These are phyloP conservation scores for Oncopodura yosiiana DNA, from an alignment of 1,140 invertebrate species.

Conservation along the genomic window DNA sequence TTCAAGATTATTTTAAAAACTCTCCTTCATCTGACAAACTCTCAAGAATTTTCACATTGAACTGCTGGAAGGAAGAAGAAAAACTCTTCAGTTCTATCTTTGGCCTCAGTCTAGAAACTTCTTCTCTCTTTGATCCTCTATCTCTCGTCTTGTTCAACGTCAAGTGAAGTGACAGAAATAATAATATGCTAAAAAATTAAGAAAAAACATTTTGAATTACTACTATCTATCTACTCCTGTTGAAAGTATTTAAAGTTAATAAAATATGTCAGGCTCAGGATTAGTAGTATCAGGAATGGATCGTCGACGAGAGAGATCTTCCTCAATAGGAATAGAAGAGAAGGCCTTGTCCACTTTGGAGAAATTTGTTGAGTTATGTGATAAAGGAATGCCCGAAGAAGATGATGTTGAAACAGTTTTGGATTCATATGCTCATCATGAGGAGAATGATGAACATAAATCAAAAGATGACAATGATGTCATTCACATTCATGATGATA, in stretches of 20 bases:
- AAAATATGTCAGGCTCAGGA: constrained; percentile 21
- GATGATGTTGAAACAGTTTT: constrained; percentile 20
- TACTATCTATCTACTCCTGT: neutral
- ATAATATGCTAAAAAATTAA: neutral
- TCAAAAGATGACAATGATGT: neutral
- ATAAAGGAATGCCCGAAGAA: constrained; percentile 18
- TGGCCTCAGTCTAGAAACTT: too few species aligned
- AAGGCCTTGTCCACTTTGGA: constrained; percentile 27
- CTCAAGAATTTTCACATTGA: too few species aligned
- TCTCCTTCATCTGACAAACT: too few species aligned
- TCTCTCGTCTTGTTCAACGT: too few species aligned
- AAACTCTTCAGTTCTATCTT: too few species aligned
- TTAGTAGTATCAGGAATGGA: constrained; percentile 10
- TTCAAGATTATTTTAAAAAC: too few species aligned
- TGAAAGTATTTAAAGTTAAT: neutral
- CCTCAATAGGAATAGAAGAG: constrained; percentile 31
- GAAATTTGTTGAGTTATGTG: constrained; percentile 30
- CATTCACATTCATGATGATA: constrained; percentile 3
- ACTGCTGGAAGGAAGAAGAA: too few species aligned
- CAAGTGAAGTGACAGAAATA: too few species aligned
- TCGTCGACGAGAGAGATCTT: constrained; percentile 14
- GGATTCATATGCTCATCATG: too few species aligned
- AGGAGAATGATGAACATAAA: neutral
- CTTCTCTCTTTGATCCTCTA: too few species aligned
- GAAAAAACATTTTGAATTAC: neutral